phyloP scores from a whole-genome alignment of 2,113 vertebrate species.

The Dermatemys mawii region DNA sequence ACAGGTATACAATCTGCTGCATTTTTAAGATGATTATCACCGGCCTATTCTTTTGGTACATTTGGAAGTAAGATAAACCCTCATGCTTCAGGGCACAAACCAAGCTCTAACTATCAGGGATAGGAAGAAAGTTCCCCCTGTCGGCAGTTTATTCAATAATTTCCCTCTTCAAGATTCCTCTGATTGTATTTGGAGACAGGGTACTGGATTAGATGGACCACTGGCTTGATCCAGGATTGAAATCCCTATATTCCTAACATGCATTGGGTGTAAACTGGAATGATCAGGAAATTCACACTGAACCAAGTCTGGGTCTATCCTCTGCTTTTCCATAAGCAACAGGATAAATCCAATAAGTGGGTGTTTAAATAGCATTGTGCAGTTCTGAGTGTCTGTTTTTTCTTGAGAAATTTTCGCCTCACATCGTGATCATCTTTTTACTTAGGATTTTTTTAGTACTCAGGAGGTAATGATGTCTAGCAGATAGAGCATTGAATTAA shows the following conservation, averaged over 20 bases:
- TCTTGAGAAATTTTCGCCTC: constrained; percentile 43
- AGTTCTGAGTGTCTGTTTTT: not conserved
- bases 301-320: not conserved
- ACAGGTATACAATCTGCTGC: not conserved
- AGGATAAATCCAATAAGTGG: not conserved
- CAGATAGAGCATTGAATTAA: not conserved
- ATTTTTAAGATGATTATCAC: not conserved
- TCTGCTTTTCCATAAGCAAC: not conserved
- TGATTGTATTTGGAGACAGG: not conserved
- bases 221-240: not conserved
- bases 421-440: constrained; percentile 28
- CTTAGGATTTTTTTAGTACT: constrained; percentile 18
- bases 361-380: not conserved
- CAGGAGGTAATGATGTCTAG: not conserved
- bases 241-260: not conserved
- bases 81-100: not conserved
- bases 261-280: constrained; percentile 50
- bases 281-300: not conserved
- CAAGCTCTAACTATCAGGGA: not conserved
- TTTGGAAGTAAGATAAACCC: not conserved
- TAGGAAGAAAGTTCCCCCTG: not conserved
- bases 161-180: not conserved
- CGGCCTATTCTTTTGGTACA: not conserved
- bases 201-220: not conserved
- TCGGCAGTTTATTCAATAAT: not conserved